phyloP scores from a whole-genome alignment of 2,888 invertebrate genomes.

The Perithous albicinctus region DNA sequence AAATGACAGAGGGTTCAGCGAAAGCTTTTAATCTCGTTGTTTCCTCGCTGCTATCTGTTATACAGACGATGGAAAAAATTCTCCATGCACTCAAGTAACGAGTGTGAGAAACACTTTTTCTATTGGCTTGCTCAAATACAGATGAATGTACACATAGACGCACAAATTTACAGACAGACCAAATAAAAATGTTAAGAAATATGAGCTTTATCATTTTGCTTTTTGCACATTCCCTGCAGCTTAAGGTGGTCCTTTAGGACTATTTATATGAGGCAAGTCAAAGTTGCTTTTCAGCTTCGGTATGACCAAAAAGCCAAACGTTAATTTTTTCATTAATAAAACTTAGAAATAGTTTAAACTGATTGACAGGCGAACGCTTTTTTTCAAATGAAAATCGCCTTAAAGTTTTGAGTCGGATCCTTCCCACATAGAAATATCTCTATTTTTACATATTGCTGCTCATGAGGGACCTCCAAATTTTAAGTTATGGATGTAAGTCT shows the following conservation, averaged over 20 bases:
- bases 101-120: not conserved
- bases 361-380: too few relatives aligned
- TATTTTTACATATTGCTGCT: too few relatives aligned
- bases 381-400: too few relatives aligned
- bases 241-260: not conserved
- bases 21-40: constrained; percentile 18
- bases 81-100: not conserved
- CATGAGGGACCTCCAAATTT: too few relatives aligned
- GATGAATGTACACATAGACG: not conserved
- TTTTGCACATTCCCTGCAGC: not conserved
- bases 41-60: not conserved
- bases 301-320: too few relatives aligned
- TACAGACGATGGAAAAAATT: constrained; percentile 4
- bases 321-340: too few relatives aligned
- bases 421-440: too few relatives aligned
- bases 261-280: not conserved
- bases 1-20: not conserved
- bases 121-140: constrained; percentile 2
- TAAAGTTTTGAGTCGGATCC: too few relatives aligned
- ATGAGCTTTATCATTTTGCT: not conserved
- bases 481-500: too few relatives aligned
- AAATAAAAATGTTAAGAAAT: constrained; percentile 9
- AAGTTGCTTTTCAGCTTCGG: too few relatives aligned
- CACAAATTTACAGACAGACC: not conserved
- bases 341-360: too few relatives aligned